phyloP scores from a whole-genome alignment of 2,888 invertebrate genomes.

The Ophraella communa region DNA sequence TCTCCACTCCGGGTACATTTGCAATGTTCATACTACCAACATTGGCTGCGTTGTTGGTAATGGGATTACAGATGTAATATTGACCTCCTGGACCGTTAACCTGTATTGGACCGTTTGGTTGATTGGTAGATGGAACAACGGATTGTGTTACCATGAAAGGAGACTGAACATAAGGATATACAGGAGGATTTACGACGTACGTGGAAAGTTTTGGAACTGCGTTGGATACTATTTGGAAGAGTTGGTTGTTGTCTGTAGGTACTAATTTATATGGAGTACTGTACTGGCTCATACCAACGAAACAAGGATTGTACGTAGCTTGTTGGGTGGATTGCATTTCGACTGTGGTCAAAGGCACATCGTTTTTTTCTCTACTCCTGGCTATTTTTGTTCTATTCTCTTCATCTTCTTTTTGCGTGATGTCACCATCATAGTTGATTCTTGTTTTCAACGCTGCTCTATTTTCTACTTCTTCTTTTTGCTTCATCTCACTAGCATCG shows the following conservation, averaged over 20 bases:
- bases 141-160: conserved; percentile 21
- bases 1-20: conserved; percentile 52
- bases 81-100: conserved; percentile 51
- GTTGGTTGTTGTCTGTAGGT: conserved; percentile 35
- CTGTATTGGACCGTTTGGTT: conserved; percentile 38
- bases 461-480: background rate
- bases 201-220: conserved; percentile 34
- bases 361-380: conserved; percentile 19
- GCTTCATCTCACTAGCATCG: background rate
- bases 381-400: background rate
- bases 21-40: conserved; percentile 35
- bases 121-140: background rate
- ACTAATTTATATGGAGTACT: background rate
- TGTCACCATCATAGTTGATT: too few species aligned
- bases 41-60: conserved; percentile 44
- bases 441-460: too few species aligned
- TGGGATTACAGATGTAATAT: conserved; percentile 55
- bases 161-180: conserved; percentile 42
- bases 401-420: background rate
- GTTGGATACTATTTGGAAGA: conserved; percentile 41
- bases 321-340: conserved; percentile 48
- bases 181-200: conserved; percentile 46
- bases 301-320: conserved; percentile 45
- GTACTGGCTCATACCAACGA: conserved; percentile 4
- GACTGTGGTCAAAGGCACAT: conserved; percentile 29